Percentiles rank a stretch among this genome's conserved stretches.
Conservation (phyloP, 2,888 invertebrate species). For the Imbricaverruca yamaguchii region DNA sequence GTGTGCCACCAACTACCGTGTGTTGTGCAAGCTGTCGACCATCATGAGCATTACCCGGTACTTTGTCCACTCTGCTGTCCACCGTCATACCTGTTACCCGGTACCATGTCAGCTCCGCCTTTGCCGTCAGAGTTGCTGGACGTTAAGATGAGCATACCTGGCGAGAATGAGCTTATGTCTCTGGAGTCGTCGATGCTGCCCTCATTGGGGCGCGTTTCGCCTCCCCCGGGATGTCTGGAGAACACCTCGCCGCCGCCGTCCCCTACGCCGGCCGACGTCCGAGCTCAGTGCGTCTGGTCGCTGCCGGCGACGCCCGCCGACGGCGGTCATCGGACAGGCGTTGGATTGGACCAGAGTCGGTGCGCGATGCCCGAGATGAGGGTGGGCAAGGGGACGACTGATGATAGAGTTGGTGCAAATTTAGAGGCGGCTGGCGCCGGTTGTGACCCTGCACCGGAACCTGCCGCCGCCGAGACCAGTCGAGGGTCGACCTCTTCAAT, state of each 20-base stretch:
- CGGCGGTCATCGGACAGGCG: not conserved
- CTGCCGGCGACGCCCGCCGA: not conserved
- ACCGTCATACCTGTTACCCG: too few species aligned
- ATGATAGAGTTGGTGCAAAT: too few species aligned
- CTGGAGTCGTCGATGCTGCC: not conserved
- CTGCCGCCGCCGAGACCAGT: not conserved
- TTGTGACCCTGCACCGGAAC: not conserved
- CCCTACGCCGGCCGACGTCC: not conserved
- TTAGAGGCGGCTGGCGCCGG: not conserved
- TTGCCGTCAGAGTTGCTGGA: too few species aligned
- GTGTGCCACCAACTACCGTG: too few species aligned
- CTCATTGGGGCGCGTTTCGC: not conserved
- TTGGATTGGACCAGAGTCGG: too few species aligned
- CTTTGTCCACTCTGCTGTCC: too few species aligned
- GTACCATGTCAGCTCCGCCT: too few species aligned
- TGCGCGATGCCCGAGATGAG: not conserved
- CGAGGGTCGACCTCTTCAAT: not conserved
- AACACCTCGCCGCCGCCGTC: not conserved
- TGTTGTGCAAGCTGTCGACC: too few species aligned
- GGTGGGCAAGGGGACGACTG: not conserved
- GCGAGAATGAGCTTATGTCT: not conserved
- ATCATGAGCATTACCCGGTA: too few species aligned
- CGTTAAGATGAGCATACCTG: not conserved
- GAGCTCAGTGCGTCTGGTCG: not conserved
- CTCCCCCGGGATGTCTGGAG: not conserved